Conservation (phyloP, 2,888 invertebrate genomes). For the Ligdia adustata region DNA sequence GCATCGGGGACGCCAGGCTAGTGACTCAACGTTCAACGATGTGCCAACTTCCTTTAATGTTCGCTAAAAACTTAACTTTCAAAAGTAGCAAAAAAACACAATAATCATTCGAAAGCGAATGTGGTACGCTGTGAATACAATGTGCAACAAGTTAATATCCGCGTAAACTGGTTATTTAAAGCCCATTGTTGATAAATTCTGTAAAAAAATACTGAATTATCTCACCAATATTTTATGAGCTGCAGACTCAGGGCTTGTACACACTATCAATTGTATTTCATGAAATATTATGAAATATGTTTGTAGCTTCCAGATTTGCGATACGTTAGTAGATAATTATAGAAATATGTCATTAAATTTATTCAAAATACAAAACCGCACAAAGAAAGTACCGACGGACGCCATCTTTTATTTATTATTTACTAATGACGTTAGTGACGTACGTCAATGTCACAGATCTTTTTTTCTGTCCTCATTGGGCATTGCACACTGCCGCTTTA, state of each 20-base stretch:
- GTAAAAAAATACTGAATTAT: constrained; percentile 6
- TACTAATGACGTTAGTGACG: not conserved
- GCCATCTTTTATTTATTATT: not conserved
- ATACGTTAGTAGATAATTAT: not conserved
- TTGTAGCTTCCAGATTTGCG: not conserved
- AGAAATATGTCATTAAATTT: not conserved
- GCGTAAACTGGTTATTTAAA: constrained; percentile 12
- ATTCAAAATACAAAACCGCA: not conserved
- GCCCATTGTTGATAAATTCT: constrained; percentile 31
- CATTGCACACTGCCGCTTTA: no score
- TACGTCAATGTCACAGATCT: no score
- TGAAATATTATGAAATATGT: not conserved
- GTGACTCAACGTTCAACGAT: constrained; percentile 63
- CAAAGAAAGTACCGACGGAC: not conserved
- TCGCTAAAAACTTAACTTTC: constrained; percentile 10
- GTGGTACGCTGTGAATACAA: constrained; percentile 1
- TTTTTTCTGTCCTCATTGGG: no score
- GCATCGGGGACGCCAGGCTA: constrained; percentile 33
- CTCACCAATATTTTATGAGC: constrained; percentile 2
- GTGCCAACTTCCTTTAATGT: constrained; percentile 38
- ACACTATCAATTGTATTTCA: constrained; percentile 13
- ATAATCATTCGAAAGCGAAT: not conserved
- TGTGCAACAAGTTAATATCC: not conserved
- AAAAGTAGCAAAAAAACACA: constrained; percentile 17
- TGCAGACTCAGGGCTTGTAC: not conserved